Evolutionary conservation across 2,888 invertebrate species (phyloP).

Genomic region (Hyposoter dolosus): DNA sequence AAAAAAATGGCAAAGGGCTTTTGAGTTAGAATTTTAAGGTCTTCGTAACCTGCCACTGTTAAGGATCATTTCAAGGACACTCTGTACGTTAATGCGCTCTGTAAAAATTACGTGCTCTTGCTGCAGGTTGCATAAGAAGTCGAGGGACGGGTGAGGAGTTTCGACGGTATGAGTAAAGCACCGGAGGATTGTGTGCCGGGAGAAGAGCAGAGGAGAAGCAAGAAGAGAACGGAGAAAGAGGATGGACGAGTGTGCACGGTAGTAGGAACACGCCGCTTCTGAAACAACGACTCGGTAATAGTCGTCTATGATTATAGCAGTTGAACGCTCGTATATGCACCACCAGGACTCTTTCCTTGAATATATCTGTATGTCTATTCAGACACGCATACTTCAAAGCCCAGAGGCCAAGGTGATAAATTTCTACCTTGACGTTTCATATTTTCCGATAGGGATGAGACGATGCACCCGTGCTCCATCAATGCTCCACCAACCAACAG

Average conservation of each 20-base stretch:
- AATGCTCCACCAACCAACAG: conserved; percentile 7
- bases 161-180: conserved; percentile 25
- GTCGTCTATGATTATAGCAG: conserved; percentile 71
- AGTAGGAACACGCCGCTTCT: conserved; percentile 67
- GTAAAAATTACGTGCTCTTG: conserved; percentile 62
- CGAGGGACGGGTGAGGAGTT: conserved; percentile 30
- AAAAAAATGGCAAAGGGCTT: not conserved
- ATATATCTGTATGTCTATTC: conserved; percentile 70
- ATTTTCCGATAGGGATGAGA: conserved; percentile 69
- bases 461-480: conserved; percentile 60
- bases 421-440: conserved; percentile 71
- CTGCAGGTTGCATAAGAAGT: conserved; percentile 59
- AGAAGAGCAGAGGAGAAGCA: conserved; percentile 15
- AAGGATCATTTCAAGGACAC: conserved; percentile 10
- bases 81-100: conserved; percentile 20
- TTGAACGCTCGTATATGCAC: conserved; percentile 57
- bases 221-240: conserved; percentile 40
- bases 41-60: not conserved
- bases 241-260: conserved; percentile 39
- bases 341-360: conserved; percentile 17
- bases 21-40: not conserved
- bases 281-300: conserved; percentile 74
- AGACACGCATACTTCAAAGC: conserved; percentile 71
- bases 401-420: conserved; percentile 74
- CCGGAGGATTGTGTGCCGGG: conserved; percentile 34